Evolutionary conservation across 2,888 invertebrate species (phyloP).

Genomic region (Polydrusus cervinus): DNA sequence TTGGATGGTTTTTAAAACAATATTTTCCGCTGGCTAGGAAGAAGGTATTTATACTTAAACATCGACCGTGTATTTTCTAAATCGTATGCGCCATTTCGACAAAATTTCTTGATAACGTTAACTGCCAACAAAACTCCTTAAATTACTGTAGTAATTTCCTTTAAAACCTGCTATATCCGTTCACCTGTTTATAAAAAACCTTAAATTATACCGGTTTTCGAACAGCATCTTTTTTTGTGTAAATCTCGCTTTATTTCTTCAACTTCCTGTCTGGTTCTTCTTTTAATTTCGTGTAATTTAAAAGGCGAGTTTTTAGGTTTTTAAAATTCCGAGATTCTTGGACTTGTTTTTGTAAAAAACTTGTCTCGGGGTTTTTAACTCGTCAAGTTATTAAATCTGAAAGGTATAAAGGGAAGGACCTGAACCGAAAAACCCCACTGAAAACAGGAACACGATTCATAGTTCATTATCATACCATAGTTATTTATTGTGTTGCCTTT

Average conservation of each 20-base stretch:
- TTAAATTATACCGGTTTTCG: constrained; percentile 47
- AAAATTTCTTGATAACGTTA: no score
- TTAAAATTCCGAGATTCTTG: constrained; percentile 4
- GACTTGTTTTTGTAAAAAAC: constrained; percentile 2
- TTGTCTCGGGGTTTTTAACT: not conserved
- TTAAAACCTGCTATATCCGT: constrained; percentile 48
- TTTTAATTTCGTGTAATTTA: constrained; percentile 22
- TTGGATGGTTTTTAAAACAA: no score
- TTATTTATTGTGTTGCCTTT: no score
- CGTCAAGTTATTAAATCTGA: not conserved
- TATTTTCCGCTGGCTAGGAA: no score
- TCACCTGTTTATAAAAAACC: constrained; percentile 45
- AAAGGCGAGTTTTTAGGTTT: constrained; percentile 7
- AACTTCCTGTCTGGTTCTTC: constrained; percentile 45
- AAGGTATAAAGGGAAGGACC: not conserved
- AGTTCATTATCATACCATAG: no score
- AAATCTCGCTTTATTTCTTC: constrained; percentile 43
- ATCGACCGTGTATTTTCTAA: no score
- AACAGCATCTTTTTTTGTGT: constrained; percentile 34
- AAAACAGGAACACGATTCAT: no score
- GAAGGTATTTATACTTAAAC: no score
- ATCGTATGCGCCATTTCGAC: no score
- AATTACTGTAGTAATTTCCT: constrained; percentile 36
- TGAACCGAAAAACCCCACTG: no score
- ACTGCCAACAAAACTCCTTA: no score